Evolutionary conservation across 2,888 invertebrate species (phyloP).

Genomic region (Diarsia rubi): DNA sequence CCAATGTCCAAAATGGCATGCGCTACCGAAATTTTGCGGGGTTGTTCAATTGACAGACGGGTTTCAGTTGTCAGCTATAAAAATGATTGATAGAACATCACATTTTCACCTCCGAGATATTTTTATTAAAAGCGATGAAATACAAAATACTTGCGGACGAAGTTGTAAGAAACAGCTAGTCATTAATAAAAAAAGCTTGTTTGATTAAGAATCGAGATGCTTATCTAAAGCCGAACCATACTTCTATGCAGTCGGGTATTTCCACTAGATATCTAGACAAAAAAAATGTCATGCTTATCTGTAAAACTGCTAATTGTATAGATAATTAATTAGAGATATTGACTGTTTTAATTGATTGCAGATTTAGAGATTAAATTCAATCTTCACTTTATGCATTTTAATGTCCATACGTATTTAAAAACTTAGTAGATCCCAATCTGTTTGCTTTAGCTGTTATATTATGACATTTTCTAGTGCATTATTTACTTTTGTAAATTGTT

Average conservation of each 20-base stretch:
- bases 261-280: conserved; percentile 1
- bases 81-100: background rate
- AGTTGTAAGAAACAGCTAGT: background rate
- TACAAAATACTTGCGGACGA: background rate
- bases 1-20: background rate
- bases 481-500: too few relatives aligned
- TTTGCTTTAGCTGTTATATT: background rate
- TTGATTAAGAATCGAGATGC: conserved; percentile 38
- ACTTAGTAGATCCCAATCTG: background rate
- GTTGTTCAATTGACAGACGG: background rate
- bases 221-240: conserved; percentile 26
- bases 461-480: background rate
- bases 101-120: background rate
- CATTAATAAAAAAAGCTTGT: conserved; percentile 8
- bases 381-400: background rate
- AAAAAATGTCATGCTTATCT: conserved; percentile 17
- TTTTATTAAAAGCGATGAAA: background rate
- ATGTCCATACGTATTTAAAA: background rate
- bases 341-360: conserved; percentile 10
- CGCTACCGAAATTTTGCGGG: background rate
- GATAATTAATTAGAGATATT: conserved; percentile 27
- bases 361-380: conserved; percentile 23
- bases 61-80: background rate
- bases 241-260: conserved; percentile 14
- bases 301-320: conserved; percentile 25